Evolutionary conservation across 2,888 invertebrate genomes (phyloP), one percentile per base, ranked within the genome.

Genomic region (Drosophila paramelanica): DNA sequence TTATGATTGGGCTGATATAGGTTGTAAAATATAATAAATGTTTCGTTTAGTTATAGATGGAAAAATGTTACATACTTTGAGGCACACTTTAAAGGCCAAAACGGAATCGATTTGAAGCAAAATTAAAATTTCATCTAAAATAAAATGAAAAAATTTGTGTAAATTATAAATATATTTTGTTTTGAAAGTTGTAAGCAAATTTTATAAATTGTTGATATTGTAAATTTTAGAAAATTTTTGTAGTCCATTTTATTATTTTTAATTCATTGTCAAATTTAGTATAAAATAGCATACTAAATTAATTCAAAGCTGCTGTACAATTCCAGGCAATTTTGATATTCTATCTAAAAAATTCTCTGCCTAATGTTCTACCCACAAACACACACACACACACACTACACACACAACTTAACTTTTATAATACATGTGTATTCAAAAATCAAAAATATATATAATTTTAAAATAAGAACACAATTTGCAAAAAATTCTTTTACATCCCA

Each of bases 41-140:
- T 14, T 53, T 11, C 13, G n/a, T 5, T 27, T 11, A 14, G 25
- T 13, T 45, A 17, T 41, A 17, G 25, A 5, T 17, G 36, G 45
- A 57, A 46, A 36, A 55, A 1, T n/a, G 10, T 55, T 49, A 67
- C 57, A 60, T 70, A 72, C 45, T 66, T 70, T 58, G 8, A 2
- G 57, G 66, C 71, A 33, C 11, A 10, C 17, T 45, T 17, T 46
- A 8, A 31, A 31, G 5, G 31, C 31, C 31, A 8, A 10, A 31
- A 31, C 5, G 8, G 8, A 31, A 10, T 31, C 10, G 3, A 31
- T 31, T 31, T 31, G 3, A 10, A 31, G 27, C 7, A 27, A 27
- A n/a, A 13, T 31, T 14, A 25, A 51, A 41, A 10, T 14, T 39
- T 41, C 41, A 10, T 41, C 17, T 41, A 41, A 17, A 17, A 36